phyloP scores from a whole-genome alignment of 2,888 invertebrate species.

The Lypha dubia region DNA sequence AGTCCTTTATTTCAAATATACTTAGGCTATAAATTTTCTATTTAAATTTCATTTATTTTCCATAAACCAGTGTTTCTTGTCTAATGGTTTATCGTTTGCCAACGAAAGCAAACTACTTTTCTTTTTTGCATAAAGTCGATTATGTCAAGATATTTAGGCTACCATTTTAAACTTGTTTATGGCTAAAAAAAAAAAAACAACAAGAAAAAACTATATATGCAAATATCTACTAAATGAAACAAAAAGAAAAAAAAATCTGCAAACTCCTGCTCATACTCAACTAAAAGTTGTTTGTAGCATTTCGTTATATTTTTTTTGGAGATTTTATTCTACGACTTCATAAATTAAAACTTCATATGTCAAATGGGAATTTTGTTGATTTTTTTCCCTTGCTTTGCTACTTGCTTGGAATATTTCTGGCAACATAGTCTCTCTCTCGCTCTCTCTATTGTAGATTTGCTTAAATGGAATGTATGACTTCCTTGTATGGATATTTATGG shows the following conservation, averaged over 20 bases:
- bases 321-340: constrained; percentile 62
- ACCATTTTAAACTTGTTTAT: constrained; percentile 52
- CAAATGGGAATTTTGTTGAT: constrained; percentile 64
- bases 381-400: constrained; percentile 60
- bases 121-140: constrained; percentile 36
- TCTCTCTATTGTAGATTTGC: constrained; percentile 10
- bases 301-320: constrained; percentile 15
- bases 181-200: not conserved
- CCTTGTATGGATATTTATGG: constrained; percentile 59
- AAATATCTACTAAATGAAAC: constrained; percentile 42
- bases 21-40: not conserved
- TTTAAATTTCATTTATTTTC: not conserved
- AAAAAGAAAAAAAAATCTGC: constrained; percentile 30
- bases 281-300: constrained; percentile 30
- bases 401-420: constrained; percentile 67
- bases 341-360: constrained; percentile 74
- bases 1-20: too few relatives aligned
- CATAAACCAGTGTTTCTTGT: not conserved
- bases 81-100: not conserved
- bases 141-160: constrained; percentile 62
- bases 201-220: not conserved
- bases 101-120: constrained; percentile 14
- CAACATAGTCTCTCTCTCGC: constrained; percentile 31
- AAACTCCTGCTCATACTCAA: constrained; percentile 46
- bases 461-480: constrained; percentile 63